Conservation (phyloP, 2,113 vertebrate species). For the Geococcyx californianus region DNA sequence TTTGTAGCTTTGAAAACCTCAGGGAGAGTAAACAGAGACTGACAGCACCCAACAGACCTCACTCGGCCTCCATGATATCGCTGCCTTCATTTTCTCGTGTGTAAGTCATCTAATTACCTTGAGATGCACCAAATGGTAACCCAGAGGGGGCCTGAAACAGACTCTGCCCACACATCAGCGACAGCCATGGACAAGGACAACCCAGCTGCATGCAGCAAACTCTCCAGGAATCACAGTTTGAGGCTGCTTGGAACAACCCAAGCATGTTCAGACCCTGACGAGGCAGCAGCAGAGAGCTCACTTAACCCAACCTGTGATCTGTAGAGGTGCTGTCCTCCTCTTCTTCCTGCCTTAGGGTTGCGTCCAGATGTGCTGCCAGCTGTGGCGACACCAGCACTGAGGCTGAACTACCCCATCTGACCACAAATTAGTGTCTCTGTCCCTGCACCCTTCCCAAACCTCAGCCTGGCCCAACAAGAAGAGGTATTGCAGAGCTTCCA, state of each 20-base stretch:
- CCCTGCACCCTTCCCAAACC: not conserved
- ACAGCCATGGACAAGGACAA: rapidly evolving
- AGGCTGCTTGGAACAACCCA: not conserved
- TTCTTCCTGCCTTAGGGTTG: not conserved
- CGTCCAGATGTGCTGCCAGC: constrained; percentile 43
- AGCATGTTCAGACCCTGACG: rapidly evolving
- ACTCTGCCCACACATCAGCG: rapidly evolving
- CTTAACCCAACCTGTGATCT: rapidly evolving
- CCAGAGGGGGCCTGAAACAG: not conserved
- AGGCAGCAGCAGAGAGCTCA: not conserved
- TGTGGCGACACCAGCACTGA: not conserved
- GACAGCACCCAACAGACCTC: not conserved
- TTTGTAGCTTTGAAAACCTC: not conserved
- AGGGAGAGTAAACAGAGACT: not conserved
- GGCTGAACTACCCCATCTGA: not conserved
- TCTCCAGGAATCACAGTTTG: rapidly evolving
- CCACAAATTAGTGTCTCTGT: rapidly evolving
- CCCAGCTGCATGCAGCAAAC: rapidly evolving
- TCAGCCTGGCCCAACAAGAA: not conserved
- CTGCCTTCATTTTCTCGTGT: rapidly evolving
- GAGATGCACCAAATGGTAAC: not conserved
- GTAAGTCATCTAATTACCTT: not conserved
- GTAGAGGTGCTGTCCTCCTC: not conserved
- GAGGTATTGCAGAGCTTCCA: not conserved
- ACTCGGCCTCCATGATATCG: rapidly evolving